These are phyloP conservation scores for Drosophila suboccidentalis DNA, from an alignment of 2,888 invertebrate species.

Conservation along the genomic window DNA sequence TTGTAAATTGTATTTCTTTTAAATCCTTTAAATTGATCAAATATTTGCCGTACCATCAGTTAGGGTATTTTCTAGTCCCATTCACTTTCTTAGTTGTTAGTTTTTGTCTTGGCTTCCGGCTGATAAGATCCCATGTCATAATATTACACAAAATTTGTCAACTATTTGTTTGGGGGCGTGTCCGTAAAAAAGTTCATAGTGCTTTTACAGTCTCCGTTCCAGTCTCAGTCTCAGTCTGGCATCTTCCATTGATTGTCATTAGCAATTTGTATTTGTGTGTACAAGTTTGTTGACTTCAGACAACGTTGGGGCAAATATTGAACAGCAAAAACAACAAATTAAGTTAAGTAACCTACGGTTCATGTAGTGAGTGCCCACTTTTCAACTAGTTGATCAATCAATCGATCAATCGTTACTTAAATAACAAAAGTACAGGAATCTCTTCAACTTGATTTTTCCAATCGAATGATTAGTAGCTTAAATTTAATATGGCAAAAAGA, in stretches of 20 bases:
- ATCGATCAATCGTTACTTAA: neutral
- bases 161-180: constrained; percentile 32
- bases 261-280: constrained; percentile 31
- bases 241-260: constrained; percentile 19
- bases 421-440: neutral
- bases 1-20: no score
- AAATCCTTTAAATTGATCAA: no score
- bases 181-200: neutral
- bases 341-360: constrained; percentile 19
- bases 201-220: neutral
- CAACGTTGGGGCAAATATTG: constrained; percentile 33
- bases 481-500: neutral
- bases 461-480: neutral
- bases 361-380: constrained; percentile 5
- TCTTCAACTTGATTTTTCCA: neutral
- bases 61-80: constrained; percentile 1
- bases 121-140: constrained; percentile 43
- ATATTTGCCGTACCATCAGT: neutral
- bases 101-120: constrained; percentile 19
- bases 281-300: constrained; percentile 28
- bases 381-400: neutral
- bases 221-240: neutral
- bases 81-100: neutral
- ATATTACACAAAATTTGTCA: constrained; percentile 33
- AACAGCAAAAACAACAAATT: constrained; percentile 35